Evolutionary conservation across 2,888 invertebrate species (phyloP), one percentile per base, ranked within the genome.

Genomic region (Capitulum mitella): DNA sequence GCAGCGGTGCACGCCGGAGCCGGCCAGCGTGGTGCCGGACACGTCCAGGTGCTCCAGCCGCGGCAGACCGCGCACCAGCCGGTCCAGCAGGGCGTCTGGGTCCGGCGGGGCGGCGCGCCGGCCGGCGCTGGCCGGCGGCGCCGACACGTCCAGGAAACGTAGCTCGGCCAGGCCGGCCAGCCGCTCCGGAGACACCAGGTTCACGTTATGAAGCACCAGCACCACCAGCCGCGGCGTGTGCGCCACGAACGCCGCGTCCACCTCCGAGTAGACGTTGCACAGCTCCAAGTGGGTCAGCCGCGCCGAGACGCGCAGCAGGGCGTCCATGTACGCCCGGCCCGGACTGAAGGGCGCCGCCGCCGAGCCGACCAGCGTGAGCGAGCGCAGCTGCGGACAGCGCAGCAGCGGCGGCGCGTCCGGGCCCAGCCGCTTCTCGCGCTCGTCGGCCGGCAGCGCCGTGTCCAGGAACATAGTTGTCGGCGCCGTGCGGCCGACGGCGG

Each of bases 1-100:
- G 40, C 32, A 34, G 40, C 64, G 22, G 61, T 79, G 64, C 16
- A 76, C 78, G 12, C 76, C 77, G 37, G 78, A 37, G 26, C 97
- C 95, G 64, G 97, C 95, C 82, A 98, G 88, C 88, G 98, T 97
- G 32, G 98, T 98, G 26, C 97, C 97, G 6, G 97, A 96, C 84
- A 98, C 95, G 86, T 98, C 98, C 83, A 98, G 87, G 40, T 93
- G 93, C 70, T 90, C 90, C 80, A 98, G 87, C 78, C 90, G 86
- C 0, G 93, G 92, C 83, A 98, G 88, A 84, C 88, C 90, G 78
- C 89, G 88, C 22, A 97, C 90, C 58, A 98, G 87, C 82, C 89
- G 88, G 37, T 90, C 87, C 64, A 98, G 87, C 48, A 91, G 87
- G 81, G 89, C 88, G 86, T 92, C 93, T 5, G 94, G 93, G 83